phyloP scores from a whole-genome alignment of 2,888 invertebrate species.

The Apotomis turbidana region DNA sequence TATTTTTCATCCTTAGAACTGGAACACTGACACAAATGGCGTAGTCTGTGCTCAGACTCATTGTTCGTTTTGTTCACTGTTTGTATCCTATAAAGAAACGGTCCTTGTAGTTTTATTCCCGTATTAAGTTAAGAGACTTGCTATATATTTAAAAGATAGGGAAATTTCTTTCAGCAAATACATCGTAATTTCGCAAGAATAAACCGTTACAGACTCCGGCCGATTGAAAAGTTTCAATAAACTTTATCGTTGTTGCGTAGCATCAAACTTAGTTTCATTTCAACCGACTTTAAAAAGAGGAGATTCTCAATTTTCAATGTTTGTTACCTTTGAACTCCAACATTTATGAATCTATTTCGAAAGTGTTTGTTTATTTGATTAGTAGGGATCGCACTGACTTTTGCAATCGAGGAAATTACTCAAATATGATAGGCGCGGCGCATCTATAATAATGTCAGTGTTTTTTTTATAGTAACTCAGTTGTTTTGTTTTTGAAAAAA shows the following conservation, averaged over 20 bases:
- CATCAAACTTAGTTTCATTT: conserved; percentile 45
- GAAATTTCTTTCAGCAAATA: background rate
- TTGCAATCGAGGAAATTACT: no score
- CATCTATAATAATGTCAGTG: no score
- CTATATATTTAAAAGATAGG: conserved; percentile 14
- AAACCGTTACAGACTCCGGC: conserved; percentile 12
- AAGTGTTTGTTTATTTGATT: no score
- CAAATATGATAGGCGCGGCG: no score
- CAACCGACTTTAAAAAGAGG: no score
- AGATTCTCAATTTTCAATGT: no score
- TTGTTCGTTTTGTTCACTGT: conserved; percentile 39
- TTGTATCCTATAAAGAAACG: conserved; percentile 30
- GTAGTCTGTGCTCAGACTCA: conserved; percentile 30
- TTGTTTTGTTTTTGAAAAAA: no score
- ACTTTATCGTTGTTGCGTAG: conserved; percentile 6
- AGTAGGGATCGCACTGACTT: no score
- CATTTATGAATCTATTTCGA: no score
- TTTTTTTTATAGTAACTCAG: no score
- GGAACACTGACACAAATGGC: conserved; percentile 40
- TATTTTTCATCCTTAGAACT: conserved; percentile 42
- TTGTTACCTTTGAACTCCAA: no score
- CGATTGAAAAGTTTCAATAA: conserved; percentile 47
- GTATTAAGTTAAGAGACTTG: background rate
- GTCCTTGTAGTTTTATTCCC: conserved; percentile 20
- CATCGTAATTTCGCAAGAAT: conserved; percentile 15